phyloP scores from a whole-genome alignment of 2,888 invertebrate genomes.

The Achlya flavicornis region DNA sequence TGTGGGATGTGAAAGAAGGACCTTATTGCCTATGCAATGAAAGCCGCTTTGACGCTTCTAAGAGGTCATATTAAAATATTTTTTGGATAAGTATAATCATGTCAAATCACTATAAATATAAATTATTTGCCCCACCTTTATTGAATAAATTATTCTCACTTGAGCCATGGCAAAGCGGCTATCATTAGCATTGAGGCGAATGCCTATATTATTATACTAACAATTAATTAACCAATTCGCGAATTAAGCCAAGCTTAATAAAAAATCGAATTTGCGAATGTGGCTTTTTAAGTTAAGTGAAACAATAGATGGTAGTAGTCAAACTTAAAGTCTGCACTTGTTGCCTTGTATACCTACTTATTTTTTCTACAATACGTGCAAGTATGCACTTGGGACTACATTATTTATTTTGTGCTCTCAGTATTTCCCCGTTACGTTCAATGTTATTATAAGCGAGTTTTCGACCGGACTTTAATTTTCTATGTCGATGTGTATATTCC shows the following conservation, averaged over 20 bases:
- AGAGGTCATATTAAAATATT: slow-evolving; percentile 33
- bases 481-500: slow-evolving; percentile 73
- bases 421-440: slow-evolving; percentile 54
- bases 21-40: slow-evolving; percentile 39
- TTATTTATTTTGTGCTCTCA: slow-evolving; percentile 75
- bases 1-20: slow-evolving; percentile 24
- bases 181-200: slow-evolving; percentile 29
- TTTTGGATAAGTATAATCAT: slow-evolving; percentile 31
- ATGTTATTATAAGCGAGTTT: slow-evolving; percentile 36
- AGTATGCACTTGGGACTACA: slow-evolving; percentile 62
- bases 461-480: slow-evolving; percentile 39
- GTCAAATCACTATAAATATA: neutral
- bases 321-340: slow-evolving; percentile 83
- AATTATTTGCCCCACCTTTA: slow-evolving; percentile 29
- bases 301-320: slow-evolving; percentile 75
- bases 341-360: slow-evolving; percentile 80
- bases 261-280: slow-evolving; percentile 71
- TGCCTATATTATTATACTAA: slow-evolving; percentile 64
- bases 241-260: slow-evolving; percentile 79
- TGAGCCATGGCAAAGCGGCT: slow-evolving; percentile 50
- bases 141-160: slow-evolving; percentile 27
- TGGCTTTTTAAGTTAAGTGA: slow-evolving; percentile 74
- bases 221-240: slow-evolving; percentile 76
- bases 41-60: slow-evolving; percentile 54
- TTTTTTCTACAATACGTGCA: slow-evolving; percentile 74